Conservation (phyloP, 2,888 invertebrate species). For the Desoria tigrina region DNA sequence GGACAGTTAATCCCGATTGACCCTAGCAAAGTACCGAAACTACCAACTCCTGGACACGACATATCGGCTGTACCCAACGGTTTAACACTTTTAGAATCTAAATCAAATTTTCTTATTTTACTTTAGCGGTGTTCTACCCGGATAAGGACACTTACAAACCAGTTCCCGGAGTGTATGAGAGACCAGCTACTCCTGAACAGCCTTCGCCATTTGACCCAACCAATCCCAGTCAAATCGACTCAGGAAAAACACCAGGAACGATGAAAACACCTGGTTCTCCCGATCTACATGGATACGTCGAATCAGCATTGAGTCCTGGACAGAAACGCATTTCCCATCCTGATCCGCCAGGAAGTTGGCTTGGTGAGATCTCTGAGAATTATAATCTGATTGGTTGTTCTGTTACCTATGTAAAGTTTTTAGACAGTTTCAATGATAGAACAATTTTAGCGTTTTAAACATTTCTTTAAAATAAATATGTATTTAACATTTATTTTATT, state of each 20-base stretch:
- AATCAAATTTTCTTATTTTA: background rate
- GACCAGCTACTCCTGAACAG: background rate
- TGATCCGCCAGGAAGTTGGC: slow-evolving; percentile 3
- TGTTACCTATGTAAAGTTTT: too few relatives aligned
- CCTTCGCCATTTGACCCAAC: background rate
- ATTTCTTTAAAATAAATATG: too few relatives aligned
- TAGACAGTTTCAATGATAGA: too few relatives aligned
- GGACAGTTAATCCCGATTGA: too few relatives aligned
- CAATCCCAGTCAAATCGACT: background rate
- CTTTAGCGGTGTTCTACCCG: background rate
- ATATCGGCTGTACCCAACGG: background rate
- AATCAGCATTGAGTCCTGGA: background rate
- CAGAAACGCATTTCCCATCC: background rate
- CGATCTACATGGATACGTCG: slow-evolving; percentile 1
- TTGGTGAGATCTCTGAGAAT: too few relatives aligned
- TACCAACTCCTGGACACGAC: too few relatives aligned
- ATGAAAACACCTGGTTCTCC: background rate
- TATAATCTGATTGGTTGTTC: too few relatives aligned
- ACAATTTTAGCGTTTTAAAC: too few relatives aligned
- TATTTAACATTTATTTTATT: too few relatives aligned
- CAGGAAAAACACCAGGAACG: background rate
- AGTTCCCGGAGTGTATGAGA: background rate
- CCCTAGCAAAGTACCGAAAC: too few relatives aligned
- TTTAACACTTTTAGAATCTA: too few relatives aligned
- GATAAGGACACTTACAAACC: background rate